Conservation (phyloP, 1,140 invertebrate genomes). For the Pogonomyrmex californicus region DNA sequence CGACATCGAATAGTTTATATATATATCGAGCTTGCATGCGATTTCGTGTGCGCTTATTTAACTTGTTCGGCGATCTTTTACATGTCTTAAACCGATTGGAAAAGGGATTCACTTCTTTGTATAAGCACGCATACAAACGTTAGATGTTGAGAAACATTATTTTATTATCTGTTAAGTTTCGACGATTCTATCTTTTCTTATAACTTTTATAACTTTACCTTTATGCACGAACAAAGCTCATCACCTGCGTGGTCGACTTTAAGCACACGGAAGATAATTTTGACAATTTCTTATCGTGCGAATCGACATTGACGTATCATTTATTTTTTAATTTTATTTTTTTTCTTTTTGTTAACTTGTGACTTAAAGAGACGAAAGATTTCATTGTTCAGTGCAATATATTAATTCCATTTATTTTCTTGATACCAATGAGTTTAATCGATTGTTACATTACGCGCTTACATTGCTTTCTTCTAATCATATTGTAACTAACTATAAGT, state of each 20-base stretch:
- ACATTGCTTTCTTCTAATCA: not conserved
- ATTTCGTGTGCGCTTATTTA: not conserved
- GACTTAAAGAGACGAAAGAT: conserved; percentile 1
- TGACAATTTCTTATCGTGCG: not conserved
- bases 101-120: not conserved
- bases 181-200: conserved; percentile 1
- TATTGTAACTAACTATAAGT: not conserved
- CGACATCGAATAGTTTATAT: conserved; percentile 19
- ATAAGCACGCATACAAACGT: not conserved
- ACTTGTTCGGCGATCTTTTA: not conserved
- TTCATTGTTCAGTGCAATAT: not conserved
- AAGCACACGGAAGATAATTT: not conserved
- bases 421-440: not conserved
- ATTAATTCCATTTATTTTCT: not conserved
- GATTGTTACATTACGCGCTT: conserved; percentile 7
- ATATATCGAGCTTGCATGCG: not conserved
- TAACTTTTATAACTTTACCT: conserved; percentile 6
- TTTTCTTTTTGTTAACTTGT: conserved; percentile 33
- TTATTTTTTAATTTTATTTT: conserved; percentile 26
- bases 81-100: not conserved
- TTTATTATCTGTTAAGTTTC: conserved; percentile 23
- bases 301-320: conserved; percentile 7
- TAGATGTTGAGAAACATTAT: conserved; percentile 14
- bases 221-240: not conserved
- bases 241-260: not conserved